A percentile compares a stretch with the other conserved stretches of the same genome.
These are phyloP conservation scores for Conger conger DNA, from an alignment of 2,113 vertebrate species.

Conservation along the genomic window DNA sequence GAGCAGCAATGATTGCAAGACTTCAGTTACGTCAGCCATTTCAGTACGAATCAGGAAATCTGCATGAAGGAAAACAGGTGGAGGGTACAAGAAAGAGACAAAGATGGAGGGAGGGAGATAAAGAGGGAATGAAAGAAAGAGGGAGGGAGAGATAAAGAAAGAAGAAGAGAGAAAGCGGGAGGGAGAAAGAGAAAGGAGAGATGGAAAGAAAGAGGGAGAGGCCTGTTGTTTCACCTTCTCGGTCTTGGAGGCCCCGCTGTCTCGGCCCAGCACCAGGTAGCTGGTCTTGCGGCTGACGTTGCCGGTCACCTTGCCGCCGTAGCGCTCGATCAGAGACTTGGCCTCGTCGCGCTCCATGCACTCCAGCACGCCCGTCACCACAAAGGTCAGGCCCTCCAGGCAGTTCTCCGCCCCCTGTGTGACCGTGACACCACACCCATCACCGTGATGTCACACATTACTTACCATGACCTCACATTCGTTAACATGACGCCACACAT, in stretches of 20 bases:
- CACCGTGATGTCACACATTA: background rate
- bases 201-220: background rate
- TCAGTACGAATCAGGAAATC: background rate
- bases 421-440: background rate
- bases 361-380: slow-evolving; percentile 92
- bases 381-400: slow-evolving; percentile 91
- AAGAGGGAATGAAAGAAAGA: background rate
- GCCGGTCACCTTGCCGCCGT: slow-evolving; percentile 93
- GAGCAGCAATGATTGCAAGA: slow-evolving; percentile 6
- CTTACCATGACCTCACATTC: no score
- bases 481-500: no score
- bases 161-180: background rate
- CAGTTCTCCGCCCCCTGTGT: slow-evolving; percentile 94
- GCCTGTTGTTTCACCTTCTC: slow-evolving; percentile 77
- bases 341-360: slow-evolving; percentile 92
- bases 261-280: slow-evolving; percentile 89
- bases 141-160: background rate
- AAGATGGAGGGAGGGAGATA: background rate
- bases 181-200: background rate
- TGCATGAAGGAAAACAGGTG: background rate
- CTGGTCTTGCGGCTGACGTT: slow-evolving; percentile 94
- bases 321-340: slow-evolving; percentile 89
- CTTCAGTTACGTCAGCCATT: background rate
- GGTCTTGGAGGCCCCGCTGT: slow-evolving; percentile 84
- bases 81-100: background rate